Base-by-base conservation (phyloP, 2,113 vertebrate genomes). In the Falcunculus frontatus region DNA sequence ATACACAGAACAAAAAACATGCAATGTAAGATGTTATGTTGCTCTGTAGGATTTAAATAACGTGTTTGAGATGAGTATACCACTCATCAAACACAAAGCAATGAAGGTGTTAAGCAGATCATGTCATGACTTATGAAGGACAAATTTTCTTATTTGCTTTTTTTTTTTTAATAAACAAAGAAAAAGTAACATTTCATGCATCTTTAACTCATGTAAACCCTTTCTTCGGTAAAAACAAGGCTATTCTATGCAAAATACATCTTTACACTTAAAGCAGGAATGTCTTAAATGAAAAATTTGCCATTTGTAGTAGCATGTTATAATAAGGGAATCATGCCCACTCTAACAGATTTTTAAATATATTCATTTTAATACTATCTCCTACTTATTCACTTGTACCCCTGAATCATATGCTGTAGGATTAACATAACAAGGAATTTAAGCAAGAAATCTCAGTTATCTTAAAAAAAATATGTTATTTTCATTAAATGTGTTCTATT, bases 141-240 rank as follows among this genome's bases (percentile, higher is more conserved):
- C 50, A 87, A 74, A 87, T 42, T 47, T 75, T 49, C 7, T 10
- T 92, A 16, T 65, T 92, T 95, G 26, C 15, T 77, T 84, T 93
- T 87, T 91, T 91, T 91, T 94, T 77, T 50, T 60, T 72, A 63
- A 74, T 78, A 74, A 90, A 90, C 67, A 82, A 84, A 81, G 68
- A 74, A 92, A 87, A 95, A 69, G 8, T 17, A 53, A 70, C 13
- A 69, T 90, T 94, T 94, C 52, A 88, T 86, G 53, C 65, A 79
- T 79, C 29, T 90, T 92, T 82, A 82, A 92, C 32, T 62, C 27
- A 29, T 32, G 15, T 25, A 95, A 76, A n/a, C 22, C 7, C 12
- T 63, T 86, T 59, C 44, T 68, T 17, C 33, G 42, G 15, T 37
- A 46, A 88, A 88, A 86, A 9, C 26, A 79, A 79, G 35, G 44